phyloP scores from a whole-genome alignment of 2,113 vertebrate species.

The Gracilinanus agilis region DNA sequence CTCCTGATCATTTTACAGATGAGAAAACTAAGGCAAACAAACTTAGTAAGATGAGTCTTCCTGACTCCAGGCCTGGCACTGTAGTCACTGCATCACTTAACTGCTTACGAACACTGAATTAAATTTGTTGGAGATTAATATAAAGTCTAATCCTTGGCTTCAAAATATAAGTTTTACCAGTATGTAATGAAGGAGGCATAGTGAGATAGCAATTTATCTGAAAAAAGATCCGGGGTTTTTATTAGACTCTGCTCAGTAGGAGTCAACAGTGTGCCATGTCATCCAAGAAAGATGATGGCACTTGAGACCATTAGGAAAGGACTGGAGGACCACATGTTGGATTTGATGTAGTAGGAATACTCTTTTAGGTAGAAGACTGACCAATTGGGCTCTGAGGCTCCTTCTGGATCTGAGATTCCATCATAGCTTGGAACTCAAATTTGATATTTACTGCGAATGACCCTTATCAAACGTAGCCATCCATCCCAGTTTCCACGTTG shows the following conservation, averaged over 20 bases:
- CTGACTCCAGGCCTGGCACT: too few species aligned
- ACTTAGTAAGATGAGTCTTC: too few species aligned
- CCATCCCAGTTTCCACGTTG: not conserved
- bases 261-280: not conserved
- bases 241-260: not conserved
- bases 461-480: not conserved
- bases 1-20: too few species aligned
- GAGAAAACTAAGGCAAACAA: too few species aligned
- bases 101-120: too few species aligned
- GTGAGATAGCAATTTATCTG: not conserved
- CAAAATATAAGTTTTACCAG: not conserved
- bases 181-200: not conserved
- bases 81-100: too few species aligned
- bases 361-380: not conserved
- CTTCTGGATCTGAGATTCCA: not conserved
- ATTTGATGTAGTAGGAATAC: not conserved
- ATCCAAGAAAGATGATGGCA: not conserved
- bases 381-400: not conserved
- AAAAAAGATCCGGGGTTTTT: not conserved
- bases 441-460: not conserved
- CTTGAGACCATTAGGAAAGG: not conserved
- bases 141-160: not conserved
- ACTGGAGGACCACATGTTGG: not conserved
- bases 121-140: not conserved
- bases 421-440: not conserved